Base-by-base conservation (phyloP, 2,888 invertebrate species). In the Amphipoea lucens region DNA sequence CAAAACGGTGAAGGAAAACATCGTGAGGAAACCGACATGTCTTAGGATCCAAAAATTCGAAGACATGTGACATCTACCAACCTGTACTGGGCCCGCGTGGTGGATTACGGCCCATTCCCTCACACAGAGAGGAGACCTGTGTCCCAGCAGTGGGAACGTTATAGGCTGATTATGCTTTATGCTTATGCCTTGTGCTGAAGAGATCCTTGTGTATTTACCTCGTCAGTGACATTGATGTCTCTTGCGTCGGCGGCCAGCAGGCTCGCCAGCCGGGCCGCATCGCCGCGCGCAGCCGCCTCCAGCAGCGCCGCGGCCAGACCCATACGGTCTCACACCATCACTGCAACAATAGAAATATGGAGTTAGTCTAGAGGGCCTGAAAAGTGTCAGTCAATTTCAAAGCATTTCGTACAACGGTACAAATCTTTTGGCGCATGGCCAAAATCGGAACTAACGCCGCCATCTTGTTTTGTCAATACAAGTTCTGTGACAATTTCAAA, bases 271-370 rank as follows among this genome's bases (percentile, higher is more conserved):
- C 98, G 98, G 91, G 98, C 97, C 94, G 98, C 98, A 88, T 99
- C 99, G 93, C 98, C 98, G 90, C 98, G 98, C 88, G 98, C 98
- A 87, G 98, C 98, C 91, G 98, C 97, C 93, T 98, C 98, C 89
- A 91, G 98, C 97, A 92, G 98, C 98, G 96, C 98, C 97, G 87
- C 98, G 98, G 91, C 98, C 97, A 89, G 94, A 94, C 96, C 97
- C 97, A 94, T 97, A 95, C 96, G 94, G 90, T 83, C 95, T 92
- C 95, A 96, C 94, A 96, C 92, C 96, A 96, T 96, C 94, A 94
- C 96, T 96, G 94, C 0, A 91, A 93, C 88, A 91, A 90, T 11
- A 72, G 5, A 74, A 63, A 83, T 0, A 66, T 23, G 12, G n/a
- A 62, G 20, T 70, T 65, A 74, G 29, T n/a, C 23, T n/a, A 57